Conservation (phyloP, 1,140 invertebrate genomes). For the Spodoptera frugiperda region DNA sequence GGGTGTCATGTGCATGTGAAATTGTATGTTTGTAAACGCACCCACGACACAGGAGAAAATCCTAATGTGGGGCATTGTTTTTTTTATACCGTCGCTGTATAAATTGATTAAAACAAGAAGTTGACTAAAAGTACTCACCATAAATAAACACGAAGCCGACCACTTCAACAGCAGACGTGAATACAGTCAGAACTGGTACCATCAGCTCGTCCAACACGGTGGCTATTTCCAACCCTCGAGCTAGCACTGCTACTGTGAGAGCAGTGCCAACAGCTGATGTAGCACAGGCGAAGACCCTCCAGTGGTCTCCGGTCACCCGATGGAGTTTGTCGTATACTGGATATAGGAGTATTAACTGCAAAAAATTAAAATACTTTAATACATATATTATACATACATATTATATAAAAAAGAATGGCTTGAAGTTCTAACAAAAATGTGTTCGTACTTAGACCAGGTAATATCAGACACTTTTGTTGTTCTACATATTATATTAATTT, state of each 20-base stretch:
- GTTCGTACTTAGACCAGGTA: too few relatives aligned
- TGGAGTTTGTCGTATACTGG: conserved; percentile 77
- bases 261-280: conserved; percentile 74
- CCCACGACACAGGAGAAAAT: too few relatives aligned
- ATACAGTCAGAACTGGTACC: conserved; percentile 69
- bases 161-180: conserved; percentile 72
- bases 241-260: conserved; percentile 70
- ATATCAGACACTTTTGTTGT: too few relatives aligned
- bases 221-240: conserved; percentile 66
- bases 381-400: too few relatives aligned
- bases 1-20: too few relatives aligned
- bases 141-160: conserved; percentile 81
- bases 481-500: too few relatives aligned
- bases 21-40: too few relatives aligned
- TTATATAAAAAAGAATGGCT: too few relatives aligned
- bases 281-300: conserved; percentile 73
- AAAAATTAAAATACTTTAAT: conserved; percentile 42
- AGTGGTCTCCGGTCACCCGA: conserved; percentile 69
- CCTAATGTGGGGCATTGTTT: too few relatives aligned
- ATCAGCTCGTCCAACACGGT: conserved; percentile 72
- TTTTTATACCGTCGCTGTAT: too few relatives aligned
- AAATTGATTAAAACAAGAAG: too few relatives aligned
- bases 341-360: conserved; percentile 75
- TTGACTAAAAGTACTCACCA: conserved; percentile 70
- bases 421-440: too few relatives aligned